Conservation (phyloP, 2,113 vertebrate species). For the Brienomyrus brachyistius region DNA sequence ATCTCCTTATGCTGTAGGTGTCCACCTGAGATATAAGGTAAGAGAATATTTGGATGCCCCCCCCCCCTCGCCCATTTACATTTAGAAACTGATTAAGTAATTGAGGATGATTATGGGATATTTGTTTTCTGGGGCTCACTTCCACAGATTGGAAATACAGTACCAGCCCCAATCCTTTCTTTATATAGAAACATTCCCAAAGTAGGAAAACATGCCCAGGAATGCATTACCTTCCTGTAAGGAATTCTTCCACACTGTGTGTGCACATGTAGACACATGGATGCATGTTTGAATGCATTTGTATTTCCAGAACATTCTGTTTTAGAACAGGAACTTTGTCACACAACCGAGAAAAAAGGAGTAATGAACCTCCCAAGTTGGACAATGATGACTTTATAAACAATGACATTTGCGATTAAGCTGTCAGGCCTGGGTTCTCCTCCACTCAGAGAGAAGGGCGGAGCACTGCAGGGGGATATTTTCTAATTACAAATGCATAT, state of each 20-base stretch:
- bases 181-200: neutral
- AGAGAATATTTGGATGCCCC: neutral
- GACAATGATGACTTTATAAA: neutral
- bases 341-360: neutral
- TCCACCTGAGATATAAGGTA: neutral
- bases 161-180: neutral
- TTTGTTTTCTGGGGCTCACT: neutral
- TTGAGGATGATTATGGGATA: neutral
- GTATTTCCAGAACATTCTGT: neutral
- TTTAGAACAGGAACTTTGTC: neutral
- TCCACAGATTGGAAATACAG: neutral
- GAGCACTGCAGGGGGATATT: neutral
- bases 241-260: neutral
- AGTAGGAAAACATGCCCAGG: neutral
- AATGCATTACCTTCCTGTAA: neutral
- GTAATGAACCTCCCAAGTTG: neutral
- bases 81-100: neutral
- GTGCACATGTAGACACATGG: neutral
- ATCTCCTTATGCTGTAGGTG: neutral
- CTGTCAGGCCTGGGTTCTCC: neutral
- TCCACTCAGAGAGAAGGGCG: neutral
- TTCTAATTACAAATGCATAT: neutral
- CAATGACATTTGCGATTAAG: neutral
- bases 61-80: neutral
- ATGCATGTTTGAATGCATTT: neutral